Percentiles rank a stretch among this genome's conserved stretches.
Conservation (phyloP, 2,113 vertebrate genomes). For the Pan troglodytes region NHGRI_mPanTro3-v2.1_pri NC_072404.2:57559001-57559500, state of each 20-base stretch:
- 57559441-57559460: fast-evolving
- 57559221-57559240: fast-evolving
- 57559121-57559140: neutral
- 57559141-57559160: neutral
- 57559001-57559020: neutral
- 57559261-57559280: neutral
- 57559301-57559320: fast-evolving
- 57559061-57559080: neutral
- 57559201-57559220: too few species aligned
- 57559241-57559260: too few species aligned
- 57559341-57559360: neutral
- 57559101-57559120: fast-evolving
- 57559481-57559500: fast-evolving
- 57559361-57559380: neutral
- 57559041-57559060: neutral
- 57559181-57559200: neutral
- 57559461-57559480: neutral
- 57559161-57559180: fast-evolving
- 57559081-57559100: fast-evolving
- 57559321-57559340: neutral
- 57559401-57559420: neutral
- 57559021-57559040: neutral
- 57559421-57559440: neutral
- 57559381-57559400: neutral
- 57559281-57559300: neutral